Conservation (phyloP, 2,113 vertebrate genomes). For the Cyanoramphus novaezelandiae region DNA sequence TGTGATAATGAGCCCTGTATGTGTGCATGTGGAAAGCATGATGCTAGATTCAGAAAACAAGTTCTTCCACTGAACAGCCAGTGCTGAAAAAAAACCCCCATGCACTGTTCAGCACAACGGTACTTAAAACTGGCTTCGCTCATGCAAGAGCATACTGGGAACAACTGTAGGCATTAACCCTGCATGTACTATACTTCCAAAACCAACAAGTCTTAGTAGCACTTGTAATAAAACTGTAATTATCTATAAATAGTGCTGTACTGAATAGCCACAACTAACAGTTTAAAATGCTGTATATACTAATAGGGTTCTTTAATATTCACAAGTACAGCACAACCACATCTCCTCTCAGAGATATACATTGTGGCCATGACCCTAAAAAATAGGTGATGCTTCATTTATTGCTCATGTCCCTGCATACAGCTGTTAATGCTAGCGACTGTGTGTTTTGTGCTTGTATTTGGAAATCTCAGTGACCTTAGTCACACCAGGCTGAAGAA, state of each 20-base stretch:
- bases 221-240: not conserved
- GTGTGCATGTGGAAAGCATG: slow-evolving; percentile 48
- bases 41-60: slow-evolving; percentile 36
- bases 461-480: slow-evolving; percentile 6
- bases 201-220: not conserved
- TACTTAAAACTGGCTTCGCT: slow-evolving; percentile 17
- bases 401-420: not conserved
- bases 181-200: not conserved
- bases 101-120: not conserved
- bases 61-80: not conserved
- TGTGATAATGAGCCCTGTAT: slow-evolving; percentile 51
- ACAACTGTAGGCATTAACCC: not conserved
- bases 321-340: not conserved
- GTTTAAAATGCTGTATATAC: not conserved
- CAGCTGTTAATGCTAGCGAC: rapidly evolving
- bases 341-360: not conserved
- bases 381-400: slow-evolving; percentile 11
- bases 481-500: slow-evolving; percentile 17
- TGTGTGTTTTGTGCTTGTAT: not conserved
- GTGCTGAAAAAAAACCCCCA: not conserved
- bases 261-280: not conserved
- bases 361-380: not conserved
- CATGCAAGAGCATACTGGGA: not conserved
- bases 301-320: not conserved
- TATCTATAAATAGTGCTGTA: not conserved